Conservation (phyloP, 1,140 invertebrate genomes). For the Spodoptera frugiperda region DNA sequence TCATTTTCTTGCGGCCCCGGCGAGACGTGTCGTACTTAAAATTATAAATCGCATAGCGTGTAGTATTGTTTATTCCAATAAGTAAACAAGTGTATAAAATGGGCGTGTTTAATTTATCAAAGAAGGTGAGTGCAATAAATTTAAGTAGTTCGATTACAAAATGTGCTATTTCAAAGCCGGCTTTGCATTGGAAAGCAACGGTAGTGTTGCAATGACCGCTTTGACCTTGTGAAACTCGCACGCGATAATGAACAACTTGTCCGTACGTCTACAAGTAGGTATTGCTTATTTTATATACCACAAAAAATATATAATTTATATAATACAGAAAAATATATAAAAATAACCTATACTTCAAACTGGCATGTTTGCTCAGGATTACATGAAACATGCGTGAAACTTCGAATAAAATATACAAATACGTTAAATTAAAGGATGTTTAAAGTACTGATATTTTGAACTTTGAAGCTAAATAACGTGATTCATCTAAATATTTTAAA, state of each 20-base stretch:
- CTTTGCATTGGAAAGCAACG: slow-evolving; percentile 81
- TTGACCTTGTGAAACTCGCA: slow-evolving; percentile 85
- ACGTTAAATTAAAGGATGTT: too few relatives aligned
- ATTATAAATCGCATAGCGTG: slow-evolving; percentile 58
- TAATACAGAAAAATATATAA: neutral
- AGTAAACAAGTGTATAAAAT: slow-evolving; percentile 65
- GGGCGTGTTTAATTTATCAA: slow-evolving; percentile 79
- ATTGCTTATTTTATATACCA: slow-evolving; percentile 55
- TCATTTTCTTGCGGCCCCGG: slow-evolving; percentile 72
- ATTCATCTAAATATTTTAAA: too few relatives aligned
- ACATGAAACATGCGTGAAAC: too few relatives aligned
- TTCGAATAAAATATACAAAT: too few relatives aligned
- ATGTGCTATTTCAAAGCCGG: slow-evolving; percentile 64
- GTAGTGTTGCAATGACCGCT: slow-evolving; percentile 84
- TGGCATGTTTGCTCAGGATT: too few relatives aligned
- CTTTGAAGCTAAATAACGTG: too few relatives aligned
- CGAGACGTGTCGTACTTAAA: slow-evolving; percentile 70
- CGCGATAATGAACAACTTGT: slow-evolving; percentile 78
- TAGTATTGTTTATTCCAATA: slow-evolving; percentile 55
- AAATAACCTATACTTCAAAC: neutral
- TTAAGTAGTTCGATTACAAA: slow-evolving; percentile 45
- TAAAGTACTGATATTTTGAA: too few relatives aligned
- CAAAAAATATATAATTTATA: slow-evolving; percentile 7
- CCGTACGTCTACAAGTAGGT: slow-evolving; percentile 61
- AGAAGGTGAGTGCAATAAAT: slow-evolving; percentile 69